These are phyloP conservation scores for Nymphalis io DNA, from an alignment of 1,140 invertebrate genomes.

Conservation along the genomic window DNA sequence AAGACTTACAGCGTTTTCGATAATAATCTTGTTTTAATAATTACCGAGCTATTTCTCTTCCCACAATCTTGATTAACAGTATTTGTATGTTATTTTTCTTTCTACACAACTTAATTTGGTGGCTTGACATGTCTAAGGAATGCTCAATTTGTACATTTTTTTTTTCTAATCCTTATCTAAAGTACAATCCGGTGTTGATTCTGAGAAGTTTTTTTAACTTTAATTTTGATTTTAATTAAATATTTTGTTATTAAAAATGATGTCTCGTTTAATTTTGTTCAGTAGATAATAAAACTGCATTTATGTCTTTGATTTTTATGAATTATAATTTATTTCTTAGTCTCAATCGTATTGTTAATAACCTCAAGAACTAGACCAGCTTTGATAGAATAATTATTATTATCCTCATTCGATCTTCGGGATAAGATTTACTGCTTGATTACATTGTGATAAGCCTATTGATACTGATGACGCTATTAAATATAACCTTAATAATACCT, in stretches of 20 bases:
- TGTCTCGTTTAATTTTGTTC: not conserved
- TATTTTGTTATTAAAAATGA: not conserved
- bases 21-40: conserved; percentile 79
- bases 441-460: not conserved
- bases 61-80: conserved; percentile 72
- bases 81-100: conserved; percentile 72
- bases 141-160: conserved; percentile 66
- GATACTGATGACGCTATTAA: not conserved
- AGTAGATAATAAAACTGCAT: too few species aligned
- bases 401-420: too few species aligned
- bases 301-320: too few species aligned
- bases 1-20: conserved; percentile 70
- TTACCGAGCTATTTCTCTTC: conserved; percentile 74
- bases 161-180: conserved; percentile 27
- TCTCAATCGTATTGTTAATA: too few species aligned
- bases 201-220: conserved; percentile 29
- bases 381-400: too few species aligned
- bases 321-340: too few species aligned
- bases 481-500: not conserved
- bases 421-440: too few species aligned
- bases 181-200: conserved; percentile 40
- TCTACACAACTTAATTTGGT: conserved; percentile 62
- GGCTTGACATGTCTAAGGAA: conserved; percentile 64
- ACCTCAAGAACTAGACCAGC: too few species aligned
- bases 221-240: not conserved